Evolutionary conservation across 2,797 vertebrate species (phyloP), one percentile per base, ranked within the genome.

Genomic region (Sebastes trivittatus): DNA sequence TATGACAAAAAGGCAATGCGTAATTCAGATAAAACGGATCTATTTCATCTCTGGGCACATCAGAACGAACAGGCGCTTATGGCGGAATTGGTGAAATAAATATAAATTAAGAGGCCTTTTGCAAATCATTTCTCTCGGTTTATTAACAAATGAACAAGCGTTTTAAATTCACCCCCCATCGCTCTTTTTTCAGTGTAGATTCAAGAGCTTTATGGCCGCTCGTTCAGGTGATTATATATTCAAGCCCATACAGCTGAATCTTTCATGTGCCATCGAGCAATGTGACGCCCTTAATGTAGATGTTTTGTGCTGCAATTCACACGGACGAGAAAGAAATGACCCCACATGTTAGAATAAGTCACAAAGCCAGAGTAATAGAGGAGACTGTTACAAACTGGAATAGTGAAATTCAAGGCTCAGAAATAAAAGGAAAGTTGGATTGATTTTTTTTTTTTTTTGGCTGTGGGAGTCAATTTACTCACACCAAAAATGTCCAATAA

Each of bases 241-340:
- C 88, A 84, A 64, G 78, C 78, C 64, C 85, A 67, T 89, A 75
- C 84, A 82, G 79, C 70, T 85, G 85, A 89, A 91, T 92, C 90
- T 93, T 91, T 94, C 83, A 93, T 93, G 86, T 89, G 77, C 78
- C 77, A 82, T 92, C 77, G 65, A 77, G 84, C 91, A 85, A 83
- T 92, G 72, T 90, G 91, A 93, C 82, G 90, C 90, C 90, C 88
- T 91, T 92, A 87, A 90, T 92, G 90, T 89, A 70, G 88, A 90
- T 87, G 90, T 90, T 88, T 85, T 80, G 83, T 83, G 81, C 83
- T 49, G 86, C 89, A 88, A 65, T 90, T 89, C 80, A 65, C 74
- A 32, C 68, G 52, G 61, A 84, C 64, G 78, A 82, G 84, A 80
- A 73, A 84, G 76, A 83, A 93, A 94, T 86, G 72, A 78, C 58